A percentile compares a stretch with the other conserved stretches of the same genome.
These are phyloP conservation scores for Alligator mississippiensis DNA, from an alignment of 2,113 vertebrate genomes.

Conservation along the genomic window DNA sequence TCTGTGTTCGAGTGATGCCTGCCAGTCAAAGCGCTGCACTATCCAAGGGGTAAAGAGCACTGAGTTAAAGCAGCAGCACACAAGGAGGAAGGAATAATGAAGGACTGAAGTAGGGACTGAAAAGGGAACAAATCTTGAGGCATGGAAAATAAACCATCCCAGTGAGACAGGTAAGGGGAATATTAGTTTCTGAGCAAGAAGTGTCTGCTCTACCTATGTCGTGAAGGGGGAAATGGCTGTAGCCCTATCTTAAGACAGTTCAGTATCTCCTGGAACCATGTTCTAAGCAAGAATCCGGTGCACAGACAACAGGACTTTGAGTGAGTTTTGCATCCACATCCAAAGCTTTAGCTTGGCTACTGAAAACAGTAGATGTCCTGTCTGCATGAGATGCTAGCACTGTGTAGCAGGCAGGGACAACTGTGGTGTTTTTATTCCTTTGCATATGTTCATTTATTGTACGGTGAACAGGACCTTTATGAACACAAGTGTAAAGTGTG, in stretches of 20 bases:
- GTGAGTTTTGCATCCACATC: not conserved
- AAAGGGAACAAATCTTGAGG: not conserved
- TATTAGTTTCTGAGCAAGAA: not conserved
- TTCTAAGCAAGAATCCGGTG: not conserved
- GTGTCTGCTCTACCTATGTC: not conserved
- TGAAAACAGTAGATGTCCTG: not conserved
- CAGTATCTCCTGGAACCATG: not conserved
- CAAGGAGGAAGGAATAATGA: not conserved
- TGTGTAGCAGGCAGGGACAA: not conserved
- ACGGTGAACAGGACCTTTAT: not conserved
- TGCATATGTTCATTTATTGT: not conserved
- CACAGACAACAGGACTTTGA: not conserved
- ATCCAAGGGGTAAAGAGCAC: not conserved
- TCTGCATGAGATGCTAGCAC: fast-evolving
- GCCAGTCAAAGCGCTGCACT: not conserved
- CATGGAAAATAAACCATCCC: not conserved
- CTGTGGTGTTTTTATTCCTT: not conserved
- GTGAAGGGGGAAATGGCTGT: not conserved
- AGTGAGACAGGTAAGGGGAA: not conserved
- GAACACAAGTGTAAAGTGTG: not conserved
- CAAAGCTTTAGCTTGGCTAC: not conserved
- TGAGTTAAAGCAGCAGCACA: not conserved
- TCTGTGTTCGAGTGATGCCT: not conserved
- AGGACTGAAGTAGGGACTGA: not conserved
- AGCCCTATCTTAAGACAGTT: not conserved